Conservation (phyloP, 2,113 vertebrate genomes). For the Mesocricetus auratus region DNA sequence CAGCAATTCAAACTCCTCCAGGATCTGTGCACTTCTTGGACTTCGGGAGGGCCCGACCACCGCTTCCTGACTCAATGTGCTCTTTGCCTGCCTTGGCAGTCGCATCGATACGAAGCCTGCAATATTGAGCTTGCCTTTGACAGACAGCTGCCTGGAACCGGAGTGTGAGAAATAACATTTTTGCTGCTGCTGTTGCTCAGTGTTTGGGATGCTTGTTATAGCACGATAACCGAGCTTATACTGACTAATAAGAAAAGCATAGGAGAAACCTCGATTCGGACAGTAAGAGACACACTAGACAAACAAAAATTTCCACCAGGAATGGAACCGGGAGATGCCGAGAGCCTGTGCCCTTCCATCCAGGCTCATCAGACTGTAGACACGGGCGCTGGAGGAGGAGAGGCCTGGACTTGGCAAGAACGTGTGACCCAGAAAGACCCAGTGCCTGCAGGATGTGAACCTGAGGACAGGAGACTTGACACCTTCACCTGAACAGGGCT, state of each 20-base stretch:
- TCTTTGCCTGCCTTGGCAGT: neutral
- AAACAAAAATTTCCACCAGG: neutral
- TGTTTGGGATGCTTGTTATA: neutral
- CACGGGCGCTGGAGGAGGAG: fast-evolving
- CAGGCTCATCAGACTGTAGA: fast-evolving
- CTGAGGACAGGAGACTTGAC: fast-evolving
- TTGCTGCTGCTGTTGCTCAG: neutral
- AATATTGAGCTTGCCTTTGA: too few species aligned
- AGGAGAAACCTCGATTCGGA: neutral
- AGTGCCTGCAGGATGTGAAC: fast-evolving
- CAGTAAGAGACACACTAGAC: neutral
- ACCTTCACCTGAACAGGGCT: neutral
- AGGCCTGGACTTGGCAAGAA: neutral
- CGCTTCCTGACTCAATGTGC: fast-evolving
- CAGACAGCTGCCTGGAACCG: neutral
- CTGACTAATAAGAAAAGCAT: neutral
- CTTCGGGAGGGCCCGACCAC: neutral
- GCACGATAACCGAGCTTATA: neutral
- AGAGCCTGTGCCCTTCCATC: neutral
- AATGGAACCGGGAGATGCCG: fast-evolving
- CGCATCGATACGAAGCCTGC: neutral
- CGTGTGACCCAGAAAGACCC: fast-evolving
- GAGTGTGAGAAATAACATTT: neutral
- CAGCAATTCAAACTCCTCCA: neutral
- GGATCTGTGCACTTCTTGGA: neutral